Evolutionary conservation across 2,888 invertebrate genomes (phyloP).

Genomic region (Phytoseiulus persimilis): DNA sequence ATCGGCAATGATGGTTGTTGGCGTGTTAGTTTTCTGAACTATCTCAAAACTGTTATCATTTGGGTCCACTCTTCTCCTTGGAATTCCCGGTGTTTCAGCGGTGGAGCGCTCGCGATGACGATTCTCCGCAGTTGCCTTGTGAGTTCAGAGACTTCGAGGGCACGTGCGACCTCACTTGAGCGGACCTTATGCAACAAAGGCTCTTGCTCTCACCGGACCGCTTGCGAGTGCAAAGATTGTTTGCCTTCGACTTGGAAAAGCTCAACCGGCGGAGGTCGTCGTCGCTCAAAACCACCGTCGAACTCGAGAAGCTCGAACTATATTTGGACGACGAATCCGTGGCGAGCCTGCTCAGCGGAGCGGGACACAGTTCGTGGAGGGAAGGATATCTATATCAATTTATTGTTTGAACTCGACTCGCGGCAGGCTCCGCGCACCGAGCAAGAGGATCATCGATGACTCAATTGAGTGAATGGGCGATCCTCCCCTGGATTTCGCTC

Average conservation of each 20-base stretch:
- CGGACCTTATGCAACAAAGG: not conserved
- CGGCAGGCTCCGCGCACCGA: not conserved
- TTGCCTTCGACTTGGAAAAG: not conserved
- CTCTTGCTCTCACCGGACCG: not conserved
- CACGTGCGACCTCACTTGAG: not conserved
- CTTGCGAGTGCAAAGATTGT: too few species aligned
- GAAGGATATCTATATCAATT: not conserved
- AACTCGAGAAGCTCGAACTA: not conserved
- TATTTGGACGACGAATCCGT: not conserved
- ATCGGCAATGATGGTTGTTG: too few species aligned
- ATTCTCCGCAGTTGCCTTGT: too few species aligned
- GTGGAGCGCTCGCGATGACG: too few species aligned
- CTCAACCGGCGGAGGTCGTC: not conserved
- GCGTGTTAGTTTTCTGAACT: too few species aligned
- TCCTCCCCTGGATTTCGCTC: not conserved
- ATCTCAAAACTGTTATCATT: too few species aligned
- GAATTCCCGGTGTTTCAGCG: too few species aligned
- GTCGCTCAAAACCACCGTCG: not conserved
- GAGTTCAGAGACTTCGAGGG: not conserved
- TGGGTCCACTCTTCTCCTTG: too few species aligned
- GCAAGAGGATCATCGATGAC: not conserved
- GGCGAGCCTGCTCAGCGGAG: not conserved
- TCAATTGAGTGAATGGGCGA: not conserved
- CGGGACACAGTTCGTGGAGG: not conserved
- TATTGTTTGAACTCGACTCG: not conserved